Conservation (phyloP, 2,113 vertebrate genomes). For the Paratilapia polleni region DNA sequence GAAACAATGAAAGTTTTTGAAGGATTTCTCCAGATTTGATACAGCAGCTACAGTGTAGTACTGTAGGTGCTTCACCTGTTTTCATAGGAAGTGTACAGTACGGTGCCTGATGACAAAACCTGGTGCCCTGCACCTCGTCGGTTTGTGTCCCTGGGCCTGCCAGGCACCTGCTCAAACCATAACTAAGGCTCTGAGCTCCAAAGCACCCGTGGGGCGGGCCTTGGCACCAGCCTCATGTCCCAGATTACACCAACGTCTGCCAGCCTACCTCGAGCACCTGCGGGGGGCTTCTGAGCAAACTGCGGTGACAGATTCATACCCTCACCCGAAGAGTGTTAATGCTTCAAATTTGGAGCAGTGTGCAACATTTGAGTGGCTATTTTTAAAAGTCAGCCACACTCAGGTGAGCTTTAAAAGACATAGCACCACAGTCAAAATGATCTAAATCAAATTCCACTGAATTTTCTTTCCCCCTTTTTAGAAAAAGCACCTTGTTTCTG, state of each 20-base stretch:
- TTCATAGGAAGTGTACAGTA: not conserved
- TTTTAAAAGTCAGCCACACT: not conserved
- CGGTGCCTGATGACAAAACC: not conserved
- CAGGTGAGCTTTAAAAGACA: not conserved
- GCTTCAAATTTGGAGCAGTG: not conserved
- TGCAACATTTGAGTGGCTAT: not conserved
- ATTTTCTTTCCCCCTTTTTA: not conserved
- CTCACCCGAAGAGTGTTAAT: not conserved
- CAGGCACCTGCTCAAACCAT: conserved; percentile 39
- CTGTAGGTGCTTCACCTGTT: not conserved
- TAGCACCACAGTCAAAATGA: not conserved
- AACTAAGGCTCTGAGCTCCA: conserved; percentile 6
- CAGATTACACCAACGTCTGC: conserved; percentile 46
- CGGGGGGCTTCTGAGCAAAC: not conserved
- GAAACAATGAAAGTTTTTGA: not conserved
- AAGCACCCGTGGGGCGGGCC: conserved; percentile 28
- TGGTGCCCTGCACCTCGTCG: not conserved
- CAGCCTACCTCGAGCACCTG: conserved; percentile 42
- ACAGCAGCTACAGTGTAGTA: not conserved
- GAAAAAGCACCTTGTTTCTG: not conserved
- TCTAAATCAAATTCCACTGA: not conserved
- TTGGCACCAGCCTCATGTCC: conserved; percentile 34
- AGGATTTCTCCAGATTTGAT: not conserved
- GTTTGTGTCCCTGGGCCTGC: conserved; percentile 1
- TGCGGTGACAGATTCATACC: not conserved